A percentile compares a stretch with the other conserved stretches of the same genome.
Evolutionary conservation across 2,113 vertebrate species (phyloP).

Genomic region (Oncorhynchus nerka): DNA sequence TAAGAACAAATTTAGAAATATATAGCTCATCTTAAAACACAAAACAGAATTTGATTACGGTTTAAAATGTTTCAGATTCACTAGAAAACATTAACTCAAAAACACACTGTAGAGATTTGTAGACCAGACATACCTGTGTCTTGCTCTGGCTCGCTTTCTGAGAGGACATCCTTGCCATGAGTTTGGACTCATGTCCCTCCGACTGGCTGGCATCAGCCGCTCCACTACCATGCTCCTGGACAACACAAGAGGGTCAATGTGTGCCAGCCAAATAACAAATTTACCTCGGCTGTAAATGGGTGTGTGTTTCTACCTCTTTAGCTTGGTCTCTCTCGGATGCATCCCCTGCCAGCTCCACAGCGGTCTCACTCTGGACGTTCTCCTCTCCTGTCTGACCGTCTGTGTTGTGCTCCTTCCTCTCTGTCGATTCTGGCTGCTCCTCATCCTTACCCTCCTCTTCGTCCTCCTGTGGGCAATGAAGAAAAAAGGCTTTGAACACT

Average conservation of each 20-base stretch:
- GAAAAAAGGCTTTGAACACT: neutral
- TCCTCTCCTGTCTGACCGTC: slow-evolving; percentile 85
- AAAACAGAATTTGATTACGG: too few relatives aligned
- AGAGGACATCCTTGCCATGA: slow-evolving; percentile 81
- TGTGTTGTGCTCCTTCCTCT: slow-evolving; percentile 83
- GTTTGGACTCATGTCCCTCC: slow-evolving; percentile 89
- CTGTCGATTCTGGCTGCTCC: slow-evolving; percentile 68
- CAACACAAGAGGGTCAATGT: neutral
- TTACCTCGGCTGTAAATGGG: neutral
- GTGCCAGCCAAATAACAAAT: neutral
- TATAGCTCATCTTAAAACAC: neutral
- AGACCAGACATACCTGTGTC: slow-evolving; percentile 78
- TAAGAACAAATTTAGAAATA: neutral
- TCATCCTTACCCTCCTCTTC: slow-evolving; percentile 69
- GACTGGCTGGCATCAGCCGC: slow-evolving; percentile 88
- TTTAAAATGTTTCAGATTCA: neutral
- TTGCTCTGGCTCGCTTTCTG: slow-evolving; percentile 79
- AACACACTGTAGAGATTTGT: neutral
- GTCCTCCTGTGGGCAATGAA: slow-evolving; percentile 44
- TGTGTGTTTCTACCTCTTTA: slow-evolving; percentile 80
- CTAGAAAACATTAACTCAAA: neutral
- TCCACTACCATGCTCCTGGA: slow-evolving; percentile 87
- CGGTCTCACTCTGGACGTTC: slow-evolving; percentile 86
- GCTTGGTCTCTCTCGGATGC: slow-evolving; percentile 85
- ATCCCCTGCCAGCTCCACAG: slow-evolving; percentile 87